Evolutionary conservation across 2,797 vertebrate species (phyloP).

Genomic region (Lates japonicus): DNA sequence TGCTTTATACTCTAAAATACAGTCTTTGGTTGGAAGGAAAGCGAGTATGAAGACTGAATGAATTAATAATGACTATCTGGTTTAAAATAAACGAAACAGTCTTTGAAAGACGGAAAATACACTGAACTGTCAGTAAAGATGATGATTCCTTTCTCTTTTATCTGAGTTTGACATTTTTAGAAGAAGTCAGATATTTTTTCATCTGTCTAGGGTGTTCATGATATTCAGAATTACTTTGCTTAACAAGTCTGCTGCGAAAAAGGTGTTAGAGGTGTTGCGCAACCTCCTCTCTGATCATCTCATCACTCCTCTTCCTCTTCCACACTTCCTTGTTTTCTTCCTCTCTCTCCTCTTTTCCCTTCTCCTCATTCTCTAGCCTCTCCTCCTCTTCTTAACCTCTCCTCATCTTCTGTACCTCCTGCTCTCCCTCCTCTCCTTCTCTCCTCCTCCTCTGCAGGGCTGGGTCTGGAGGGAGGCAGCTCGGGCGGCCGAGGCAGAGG

Average conservation of each 20-base stretch:
- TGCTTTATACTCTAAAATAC: too few species aligned
- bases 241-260: slow-evolving; percentile 13
- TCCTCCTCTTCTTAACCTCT: too few species aligned
- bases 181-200: not conserved
- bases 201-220: slow-evolving; percentile 48
- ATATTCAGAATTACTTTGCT: slow-evolving; percentile 53
- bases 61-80: not conserved
- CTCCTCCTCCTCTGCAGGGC: slow-evolving; percentile 79
- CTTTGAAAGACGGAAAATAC: not conserved
- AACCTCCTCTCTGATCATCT: not conserved
- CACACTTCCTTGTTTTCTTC: too few species aligned
- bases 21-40: not conserved
- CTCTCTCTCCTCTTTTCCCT: too few species aligned
- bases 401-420: not conserved
- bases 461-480: slow-evolving; percentile 94
- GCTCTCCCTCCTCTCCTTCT: not conserved
- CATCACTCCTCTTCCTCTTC: too few species aligned
- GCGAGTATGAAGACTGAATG: not conserved
- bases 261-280: slow-evolving; percentile 57
- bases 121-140: not conserved
- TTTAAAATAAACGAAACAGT: not conserved
- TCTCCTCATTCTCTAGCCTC: too few species aligned
- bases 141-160: not conserved
- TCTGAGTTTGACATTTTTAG: not conserved
- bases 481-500: slow-evolving; percentile 90